A percentile compares a stretch with the other conserved stretches of the same genome.
Evolutionary conservation across 1,140 invertebrate genomes (phyloP).

Genomic region (Trypoxylus dichotomus): DNA sequence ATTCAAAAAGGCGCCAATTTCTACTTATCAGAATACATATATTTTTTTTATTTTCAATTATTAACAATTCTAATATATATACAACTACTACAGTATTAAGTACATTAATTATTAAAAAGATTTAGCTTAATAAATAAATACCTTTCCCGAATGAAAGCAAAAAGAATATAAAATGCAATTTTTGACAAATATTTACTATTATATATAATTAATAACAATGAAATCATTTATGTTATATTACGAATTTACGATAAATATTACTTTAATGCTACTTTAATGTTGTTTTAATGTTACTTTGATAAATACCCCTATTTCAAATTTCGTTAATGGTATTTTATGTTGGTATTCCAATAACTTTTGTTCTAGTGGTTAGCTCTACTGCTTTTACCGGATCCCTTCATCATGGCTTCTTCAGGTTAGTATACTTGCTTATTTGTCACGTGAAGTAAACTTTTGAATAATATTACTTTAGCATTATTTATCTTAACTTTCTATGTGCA

Average conservation of each 20-base stretch:
- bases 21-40: neutral
- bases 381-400: constrained; percentile 27
- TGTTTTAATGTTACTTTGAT: no score
- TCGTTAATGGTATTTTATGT: neutral
- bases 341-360: neutral
- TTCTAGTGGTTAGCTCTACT: constrained; percentile 2
- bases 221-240: no score
- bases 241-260: no score
- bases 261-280: no score
- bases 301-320: neutral
- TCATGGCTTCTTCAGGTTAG: constrained; percentile 46
- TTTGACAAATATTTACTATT: no score
- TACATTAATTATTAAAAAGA: no score
- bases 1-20: neutral
- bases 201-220: no score
- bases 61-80: neutral
- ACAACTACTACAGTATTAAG: neutral
- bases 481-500: neutral
- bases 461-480: neutral
- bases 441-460: constrained; percentile 34
- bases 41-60: neutral
- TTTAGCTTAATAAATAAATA: no score
- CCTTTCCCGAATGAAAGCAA: no score
- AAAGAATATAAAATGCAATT: no score
- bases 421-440: constrained; percentile 40